Percentiles rank a stretch among this genome's conserved stretches.
Evolutionary conservation across 2,888 invertebrate species (phyloP).

Genomic region (Epinotia ramella): DNA sequence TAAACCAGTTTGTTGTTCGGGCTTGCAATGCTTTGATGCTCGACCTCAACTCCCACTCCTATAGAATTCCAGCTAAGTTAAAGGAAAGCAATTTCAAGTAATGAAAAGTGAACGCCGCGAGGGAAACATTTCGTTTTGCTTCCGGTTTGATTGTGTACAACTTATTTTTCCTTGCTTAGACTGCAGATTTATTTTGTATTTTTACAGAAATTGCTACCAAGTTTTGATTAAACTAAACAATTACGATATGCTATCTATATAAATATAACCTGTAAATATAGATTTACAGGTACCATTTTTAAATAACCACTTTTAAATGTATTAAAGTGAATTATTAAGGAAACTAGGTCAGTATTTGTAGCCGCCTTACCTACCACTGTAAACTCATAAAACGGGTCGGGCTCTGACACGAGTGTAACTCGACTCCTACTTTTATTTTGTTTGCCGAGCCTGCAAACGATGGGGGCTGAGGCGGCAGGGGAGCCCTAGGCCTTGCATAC

Average conservation of each 20-base stretch:
- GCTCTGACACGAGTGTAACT: constrained; percentile 23
- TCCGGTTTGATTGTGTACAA: constrained; percentile 1
- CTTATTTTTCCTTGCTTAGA: background rate
- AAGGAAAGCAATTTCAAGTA: constrained; percentile 25
- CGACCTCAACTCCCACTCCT: constrained; percentile 16
- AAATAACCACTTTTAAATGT: background rate
- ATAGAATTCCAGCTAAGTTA: constrained; percentile 21
- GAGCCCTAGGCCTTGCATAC: constrained; percentile 77
- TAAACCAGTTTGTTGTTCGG: constrained; percentile 4
- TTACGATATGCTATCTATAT: background rate
- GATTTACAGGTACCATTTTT: background rate
- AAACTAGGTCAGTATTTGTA: background rate
- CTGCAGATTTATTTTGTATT: background rate
- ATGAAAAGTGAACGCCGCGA: constrained; percentile 13
- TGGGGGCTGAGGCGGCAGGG: constrained; percentile 59
- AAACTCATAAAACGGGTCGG: background rate
- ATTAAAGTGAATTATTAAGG: background rate
- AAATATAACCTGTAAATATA: background rate
- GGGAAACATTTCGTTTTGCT: constrained; percentile 18
- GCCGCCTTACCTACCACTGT: background rate
- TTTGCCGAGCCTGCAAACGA: constrained; percentile 48
- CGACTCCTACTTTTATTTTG: constrained; percentile 40
- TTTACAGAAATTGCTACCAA: background rate
- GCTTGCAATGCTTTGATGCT: constrained; percentile 27
- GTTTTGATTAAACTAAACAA: background rate